phyloP scores from a whole-genome alignment of 1,140 invertebrate genomes.

The Atopsyche davidsoni region DNA sequence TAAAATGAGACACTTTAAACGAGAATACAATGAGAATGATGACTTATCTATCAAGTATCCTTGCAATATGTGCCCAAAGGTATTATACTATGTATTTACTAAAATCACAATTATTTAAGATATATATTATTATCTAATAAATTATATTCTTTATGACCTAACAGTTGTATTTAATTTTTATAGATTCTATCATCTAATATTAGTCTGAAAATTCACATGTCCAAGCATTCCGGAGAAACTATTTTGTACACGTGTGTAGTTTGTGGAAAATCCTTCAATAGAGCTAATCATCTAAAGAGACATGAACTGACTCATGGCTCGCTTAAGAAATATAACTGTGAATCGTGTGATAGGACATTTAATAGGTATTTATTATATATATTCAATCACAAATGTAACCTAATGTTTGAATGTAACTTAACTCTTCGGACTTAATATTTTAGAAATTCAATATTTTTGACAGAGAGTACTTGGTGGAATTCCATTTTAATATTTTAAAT shows the following conservation, averaged over 20 bases:
- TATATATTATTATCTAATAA: background rate
- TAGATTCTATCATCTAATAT: conserved; percentile 16
- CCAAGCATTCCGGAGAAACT: conserved; percentile 16
- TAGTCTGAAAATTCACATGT: conserved; percentile 19
- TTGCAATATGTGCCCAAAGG: conserved; percentile 5
- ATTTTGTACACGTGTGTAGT: conserved; percentile 15
- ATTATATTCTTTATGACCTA: conserved; percentile 2
- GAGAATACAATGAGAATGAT: conserved; percentile 10
- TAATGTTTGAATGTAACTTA: background rate
- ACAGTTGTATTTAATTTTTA: background rate
- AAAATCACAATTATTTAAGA: background rate
- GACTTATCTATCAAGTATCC: conserved; percentile 3
- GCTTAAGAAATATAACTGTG: conserved; percentile 44
- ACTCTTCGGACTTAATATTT: background rate
- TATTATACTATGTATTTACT: background rate
- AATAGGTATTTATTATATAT: conserved; percentile 17
- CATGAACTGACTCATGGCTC: conserved; percentile 31
- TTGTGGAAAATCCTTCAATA: conserved; percentile 26
- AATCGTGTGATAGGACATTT: conserved; percentile 45
- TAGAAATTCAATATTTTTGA: background rate
- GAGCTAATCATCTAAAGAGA: conserved; percentile 17
- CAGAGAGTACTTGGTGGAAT: no score
- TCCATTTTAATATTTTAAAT: no score
- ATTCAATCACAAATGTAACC: background rate
- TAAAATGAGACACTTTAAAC: conserved; percentile 9